Percentiles rank a stretch among this genome's conserved stretches.
phyloP scores from a whole-genome alignment of 2,888 invertebrate species.

The Phyllotreta striolata region DNA sequence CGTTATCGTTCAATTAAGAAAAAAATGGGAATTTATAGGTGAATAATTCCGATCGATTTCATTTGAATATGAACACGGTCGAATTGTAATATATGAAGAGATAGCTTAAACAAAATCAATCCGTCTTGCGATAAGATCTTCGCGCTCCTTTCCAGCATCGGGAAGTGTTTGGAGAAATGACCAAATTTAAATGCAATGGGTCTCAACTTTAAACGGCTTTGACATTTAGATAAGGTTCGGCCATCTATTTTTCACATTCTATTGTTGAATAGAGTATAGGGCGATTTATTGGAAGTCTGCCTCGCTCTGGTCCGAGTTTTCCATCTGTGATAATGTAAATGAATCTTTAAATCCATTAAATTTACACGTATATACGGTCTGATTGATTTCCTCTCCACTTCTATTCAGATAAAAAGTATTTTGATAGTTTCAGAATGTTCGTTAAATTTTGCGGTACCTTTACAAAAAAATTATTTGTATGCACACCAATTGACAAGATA shows the following conservation, averaged over 20 bases:
- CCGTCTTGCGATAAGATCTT: slow-evolving; percentile 39
- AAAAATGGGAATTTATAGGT: too few relatives aligned
- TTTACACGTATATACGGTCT: neutral
- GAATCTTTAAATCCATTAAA: slow-evolving; percentile 10
- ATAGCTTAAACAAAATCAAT: slow-evolving; percentile 27
- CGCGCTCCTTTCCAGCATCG: slow-evolving; percentile 33
- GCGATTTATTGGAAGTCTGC: slow-evolving; percentile 39
- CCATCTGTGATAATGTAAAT: slow-evolving; percentile 10
- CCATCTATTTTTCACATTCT: slow-evolving; percentile 57
- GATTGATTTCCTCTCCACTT: too few relatives aligned
- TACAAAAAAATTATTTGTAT: neutral
- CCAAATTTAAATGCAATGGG: slow-evolving; percentile 59
- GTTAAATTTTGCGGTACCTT: neutral
- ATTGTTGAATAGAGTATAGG: slow-evolving; percentile 50
- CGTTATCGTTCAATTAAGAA: too few relatives aligned
- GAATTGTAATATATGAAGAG: slow-evolving; percentile 10
- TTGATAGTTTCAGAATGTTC: too few relatives aligned
- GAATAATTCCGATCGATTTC: too few relatives aligned
- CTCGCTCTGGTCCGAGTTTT: slow-evolving; percentile 15
- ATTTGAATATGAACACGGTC: neutral
- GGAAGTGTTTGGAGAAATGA: slow-evolving; percentile 47
- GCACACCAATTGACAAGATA: slow-evolving; percentile 7
- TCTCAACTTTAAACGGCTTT: slow-evolving; percentile 60
- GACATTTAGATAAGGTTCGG: slow-evolving; percentile 62
- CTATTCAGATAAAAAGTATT: too few relatives aligned